phyloP scores from a whole-genome alignment of 2,113 vertebrate genomes.

The Ciconia maguari region DNA sequence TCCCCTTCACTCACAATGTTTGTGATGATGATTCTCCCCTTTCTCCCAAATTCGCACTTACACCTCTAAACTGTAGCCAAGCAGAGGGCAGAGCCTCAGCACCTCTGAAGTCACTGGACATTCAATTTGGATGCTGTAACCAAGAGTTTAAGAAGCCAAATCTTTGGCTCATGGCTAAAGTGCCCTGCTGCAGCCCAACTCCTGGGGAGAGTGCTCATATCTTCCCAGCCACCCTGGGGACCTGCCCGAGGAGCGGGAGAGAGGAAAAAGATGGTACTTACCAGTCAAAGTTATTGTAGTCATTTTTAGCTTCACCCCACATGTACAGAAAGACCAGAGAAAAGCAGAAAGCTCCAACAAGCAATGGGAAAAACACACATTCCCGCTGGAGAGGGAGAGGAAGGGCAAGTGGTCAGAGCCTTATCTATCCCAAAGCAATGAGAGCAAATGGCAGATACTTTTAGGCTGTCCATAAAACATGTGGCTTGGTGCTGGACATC shows the following conservation, averaged over 20 bases:
- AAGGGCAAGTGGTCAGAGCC: not conserved
- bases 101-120: not conserved
- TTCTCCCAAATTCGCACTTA: not conserved
- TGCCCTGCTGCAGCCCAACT: not conserved
- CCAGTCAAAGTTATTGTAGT: slow-evolving; percentile 92
- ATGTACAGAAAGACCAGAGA: slow-evolving; percentile 85
- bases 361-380: slow-evolving; percentile 77
- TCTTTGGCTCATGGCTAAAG: not conserved
- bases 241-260: not conserved
- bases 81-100: not conserved
- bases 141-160: not conserved
- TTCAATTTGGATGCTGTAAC: not conserved
- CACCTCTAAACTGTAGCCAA: not conserved
- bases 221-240: not conserved
- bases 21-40: not conserved
- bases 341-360: slow-evolving; percentile 81
- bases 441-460: not conserved
- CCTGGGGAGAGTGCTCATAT: not conserved
- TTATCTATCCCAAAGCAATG: not conserved
- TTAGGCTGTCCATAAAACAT: not conserved
- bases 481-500: not conserved
- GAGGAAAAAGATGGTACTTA: slow-evolving; percentile 65
- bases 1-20: not conserved
- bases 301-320: slow-evolving; percentile 89
- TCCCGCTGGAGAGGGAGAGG: slow-evolving; percentile 70